Evolutionary conservation across 2,888 invertebrate genomes (phyloP).

Genomic region (Rapana venosa): DNA sequence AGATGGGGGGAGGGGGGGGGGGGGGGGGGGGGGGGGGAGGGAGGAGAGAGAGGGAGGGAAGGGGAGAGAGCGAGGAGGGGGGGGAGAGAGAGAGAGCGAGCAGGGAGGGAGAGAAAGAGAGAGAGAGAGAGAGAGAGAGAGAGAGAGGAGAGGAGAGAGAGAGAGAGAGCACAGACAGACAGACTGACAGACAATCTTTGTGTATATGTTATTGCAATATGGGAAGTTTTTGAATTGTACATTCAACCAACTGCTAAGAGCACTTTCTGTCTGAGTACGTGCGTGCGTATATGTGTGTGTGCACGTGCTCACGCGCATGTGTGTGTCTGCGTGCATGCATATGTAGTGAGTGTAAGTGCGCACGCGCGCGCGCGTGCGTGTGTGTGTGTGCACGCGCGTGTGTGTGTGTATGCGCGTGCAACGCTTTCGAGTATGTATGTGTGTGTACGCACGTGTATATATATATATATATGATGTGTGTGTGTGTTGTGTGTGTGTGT

Average conservation of each 20-base stretch:
- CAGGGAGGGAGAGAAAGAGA: not conserved
- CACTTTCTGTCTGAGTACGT: not conserved
- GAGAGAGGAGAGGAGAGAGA: not conserved
- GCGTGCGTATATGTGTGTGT: not conserved
- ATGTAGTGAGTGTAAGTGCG: no score
- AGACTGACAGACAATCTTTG: not conserved
- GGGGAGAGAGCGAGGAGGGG: not conserved
- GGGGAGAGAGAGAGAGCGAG: not conserved
- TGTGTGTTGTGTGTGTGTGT: slow-evolving; percentile 1
- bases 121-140: not conserved
- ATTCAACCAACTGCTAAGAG: no score
- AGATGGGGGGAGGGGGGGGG: not conserved
- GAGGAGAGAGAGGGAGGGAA: not conserved
- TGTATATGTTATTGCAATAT: not conserved
- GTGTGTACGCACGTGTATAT: not conserved
- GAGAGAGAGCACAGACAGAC: not conserved
- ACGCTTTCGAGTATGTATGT: no score
- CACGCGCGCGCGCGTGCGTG: no score
- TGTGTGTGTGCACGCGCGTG: no score
- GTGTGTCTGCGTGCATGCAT: not conserved
- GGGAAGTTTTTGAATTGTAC: no score
- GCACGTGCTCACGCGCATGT: not conserved
- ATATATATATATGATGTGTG: no score
- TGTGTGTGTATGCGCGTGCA: no score
- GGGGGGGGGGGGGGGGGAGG: not conserved